A percentile compares a stretch with the other conserved stretches of the same genome.
Evolutionary conservation across 2,797 vertebrate genomes (phyloP).

Genomic region (Arctocebus calabarensis): DNA sequence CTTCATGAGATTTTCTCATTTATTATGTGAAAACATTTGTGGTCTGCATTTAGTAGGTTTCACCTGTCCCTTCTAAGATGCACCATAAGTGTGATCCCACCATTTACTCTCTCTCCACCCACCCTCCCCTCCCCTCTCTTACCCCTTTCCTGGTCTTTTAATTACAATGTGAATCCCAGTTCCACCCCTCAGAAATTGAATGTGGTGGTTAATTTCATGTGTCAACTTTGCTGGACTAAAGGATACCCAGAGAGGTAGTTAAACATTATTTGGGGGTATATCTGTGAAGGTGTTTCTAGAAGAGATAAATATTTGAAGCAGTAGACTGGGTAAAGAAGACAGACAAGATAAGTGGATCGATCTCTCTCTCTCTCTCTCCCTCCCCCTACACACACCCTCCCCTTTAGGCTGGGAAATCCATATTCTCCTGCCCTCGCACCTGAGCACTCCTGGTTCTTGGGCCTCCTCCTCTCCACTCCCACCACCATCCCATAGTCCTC

Average conservation of each 20-base stretch:
- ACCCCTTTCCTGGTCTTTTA: too few relatives aligned
- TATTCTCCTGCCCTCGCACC: not conserved
- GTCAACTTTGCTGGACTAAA: not conserved
- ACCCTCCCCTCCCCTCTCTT: too few relatives aligned
- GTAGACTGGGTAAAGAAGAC: not conserved
- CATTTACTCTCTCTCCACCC: too few relatives aligned
- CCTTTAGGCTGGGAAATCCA: too few relatives aligned
- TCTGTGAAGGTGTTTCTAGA: not conserved
- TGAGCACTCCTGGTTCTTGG: not conserved
- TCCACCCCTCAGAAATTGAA: constrained; percentile 30
- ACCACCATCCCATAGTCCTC: not conserved
- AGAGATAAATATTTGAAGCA: not conserved
- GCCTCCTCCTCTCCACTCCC: rapidly evolving
- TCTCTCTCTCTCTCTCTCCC: not conserved
- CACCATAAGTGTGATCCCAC: too few relatives aligned
- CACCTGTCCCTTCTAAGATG: too few relatives aligned
- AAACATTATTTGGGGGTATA: not conserved
- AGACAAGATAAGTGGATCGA: not conserved
- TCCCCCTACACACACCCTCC: not conserved
- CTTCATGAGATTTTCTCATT: too few relatives aligned
- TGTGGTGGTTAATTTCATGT: not conserved
- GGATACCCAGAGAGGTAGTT: not conserved
- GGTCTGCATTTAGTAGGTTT: too few relatives aligned
- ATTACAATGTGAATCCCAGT: constrained; percentile 19
- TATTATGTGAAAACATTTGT: too few relatives aligned